These are phyloP conservation scores for Arenaria interpres DNA, from an alignment of 2,113 vertebrate genomes.

Conservation along the genomic window DNA sequence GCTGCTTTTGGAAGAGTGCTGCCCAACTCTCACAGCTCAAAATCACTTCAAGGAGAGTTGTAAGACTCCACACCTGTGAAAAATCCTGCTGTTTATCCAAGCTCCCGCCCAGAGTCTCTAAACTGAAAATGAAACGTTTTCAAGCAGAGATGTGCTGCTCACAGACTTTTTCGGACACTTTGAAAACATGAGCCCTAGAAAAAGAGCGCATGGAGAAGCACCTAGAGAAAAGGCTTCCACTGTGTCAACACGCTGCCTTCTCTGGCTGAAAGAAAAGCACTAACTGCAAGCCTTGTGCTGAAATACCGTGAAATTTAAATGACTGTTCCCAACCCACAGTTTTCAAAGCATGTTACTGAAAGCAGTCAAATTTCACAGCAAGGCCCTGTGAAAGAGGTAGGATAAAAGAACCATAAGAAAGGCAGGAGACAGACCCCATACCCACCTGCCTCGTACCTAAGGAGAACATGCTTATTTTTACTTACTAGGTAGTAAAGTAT, in stretches of 20 bases:
- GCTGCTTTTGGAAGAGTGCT: neutral
- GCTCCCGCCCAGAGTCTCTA: neutral
- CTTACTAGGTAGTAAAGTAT: neutral
- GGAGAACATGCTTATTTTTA: neutral
- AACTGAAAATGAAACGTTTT: neutral
- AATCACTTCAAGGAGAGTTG: neutral
- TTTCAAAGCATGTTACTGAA: slow-evolving; percentile 1
- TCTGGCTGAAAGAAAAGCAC: neutral
- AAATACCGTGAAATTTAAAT: neutral
- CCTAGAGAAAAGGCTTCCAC: neutral
- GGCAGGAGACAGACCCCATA: neutral
- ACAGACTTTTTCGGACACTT: neutral
- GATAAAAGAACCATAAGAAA: neutral
- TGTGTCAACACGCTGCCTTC: neutral
- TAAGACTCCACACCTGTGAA: neutral
- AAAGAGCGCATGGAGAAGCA: neutral
- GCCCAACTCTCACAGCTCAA: neutral
- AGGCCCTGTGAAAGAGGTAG: neutral
- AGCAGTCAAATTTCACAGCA: neutral
- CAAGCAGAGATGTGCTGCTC: neutral
- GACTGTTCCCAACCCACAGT: neutral
- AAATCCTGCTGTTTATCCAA: neutral
- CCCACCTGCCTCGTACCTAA: neutral
- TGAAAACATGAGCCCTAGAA: neutral
- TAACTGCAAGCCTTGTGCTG: neutral